Percentiles rank a stretch among this genome's conserved stretches.
These are phyloP conservation scores for Megamerina dolium DNA, from an alignment of 2,888 invertebrate genomes.

Conservation along the genomic window DNA sequence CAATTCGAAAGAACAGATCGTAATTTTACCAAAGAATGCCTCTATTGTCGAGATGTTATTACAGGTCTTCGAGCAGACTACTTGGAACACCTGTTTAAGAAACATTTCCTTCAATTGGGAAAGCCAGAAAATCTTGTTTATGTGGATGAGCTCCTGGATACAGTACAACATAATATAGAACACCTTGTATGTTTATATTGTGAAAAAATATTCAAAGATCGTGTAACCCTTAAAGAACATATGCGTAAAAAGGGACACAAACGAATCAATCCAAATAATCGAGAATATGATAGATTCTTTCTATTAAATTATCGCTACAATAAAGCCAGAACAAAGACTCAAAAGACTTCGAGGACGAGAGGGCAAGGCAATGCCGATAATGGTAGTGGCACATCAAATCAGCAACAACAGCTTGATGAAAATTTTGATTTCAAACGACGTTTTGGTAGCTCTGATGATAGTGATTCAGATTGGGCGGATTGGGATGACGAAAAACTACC, in stretches of 20 bases:
- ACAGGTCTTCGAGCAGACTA: constrained; percentile 61
- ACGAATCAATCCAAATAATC: constrained; percentile 82
- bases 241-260: constrained; percentile 97
- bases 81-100: constrained; percentile 76
- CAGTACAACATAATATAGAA: constrained; percentile 70
- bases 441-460: constrained; percentile 47
- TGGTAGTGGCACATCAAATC: neutral
- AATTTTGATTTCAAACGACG: no score
- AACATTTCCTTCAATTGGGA: constrained; percentile 88
- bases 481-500: constrained; percentile 67
- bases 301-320: constrained; percentile 58
- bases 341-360: constrained; percentile 3
- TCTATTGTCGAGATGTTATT: constrained; percentile 69
- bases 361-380: constrained; percentile 2
- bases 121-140: constrained; percentile 89
- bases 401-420: no score
- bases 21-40: no score
- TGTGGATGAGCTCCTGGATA: constrained; percentile 74
- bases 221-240: constrained; percentile 84
- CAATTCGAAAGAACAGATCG: constrained; percentile 77
- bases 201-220: constrained; percentile 84
- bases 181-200: constrained; percentile 85
- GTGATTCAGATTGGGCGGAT: constrained; percentile 71
- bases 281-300: constrained; percentile 81
- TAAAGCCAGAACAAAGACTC: no score